These are phyloP conservation scores for Polyploca ridens DNA, from an alignment of 2,888 invertebrate genomes.

Conservation along the genomic window DNA sequence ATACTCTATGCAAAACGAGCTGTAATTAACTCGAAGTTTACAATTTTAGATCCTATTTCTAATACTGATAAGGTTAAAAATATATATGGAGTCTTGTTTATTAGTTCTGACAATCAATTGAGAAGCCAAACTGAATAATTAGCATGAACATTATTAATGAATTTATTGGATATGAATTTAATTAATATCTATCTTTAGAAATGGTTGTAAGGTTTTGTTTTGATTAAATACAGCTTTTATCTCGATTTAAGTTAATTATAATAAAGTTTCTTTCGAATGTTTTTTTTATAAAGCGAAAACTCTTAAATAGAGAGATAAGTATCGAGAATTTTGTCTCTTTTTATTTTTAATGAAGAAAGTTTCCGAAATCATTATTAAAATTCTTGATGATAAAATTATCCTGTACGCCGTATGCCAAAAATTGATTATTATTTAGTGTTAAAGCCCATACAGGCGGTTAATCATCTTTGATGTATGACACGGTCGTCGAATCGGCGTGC, in stretches of 20 bases:
- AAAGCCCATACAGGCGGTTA: conserved; percentile 35
- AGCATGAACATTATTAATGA: conserved; percentile 3
- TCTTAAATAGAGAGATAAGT: no score
- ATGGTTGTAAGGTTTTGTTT: neutral
- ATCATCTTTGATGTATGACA: conserved; percentile 24
- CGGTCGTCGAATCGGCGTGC: conserved; percentile 23
- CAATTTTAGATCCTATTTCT: neutral
- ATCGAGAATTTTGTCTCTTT: no score
- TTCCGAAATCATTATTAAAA: neutral
- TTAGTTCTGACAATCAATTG: neutral
- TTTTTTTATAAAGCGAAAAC: neutral
- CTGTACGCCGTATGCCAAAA: conserved; percentile 20
- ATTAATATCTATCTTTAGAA: neutral
- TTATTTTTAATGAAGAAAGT: no score
- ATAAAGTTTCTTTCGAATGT: no score
- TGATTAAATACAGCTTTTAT: neutral
- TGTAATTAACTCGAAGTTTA: neutral
- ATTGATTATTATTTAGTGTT: conserved; percentile 41
- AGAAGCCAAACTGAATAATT: conserved; percentile 4
- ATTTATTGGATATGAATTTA: neutral
- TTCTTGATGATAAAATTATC: neutral
- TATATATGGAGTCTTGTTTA: neutral
- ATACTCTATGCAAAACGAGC: neutral
- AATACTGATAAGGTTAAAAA: neutral
- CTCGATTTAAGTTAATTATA: no score